Evolutionary conservation across 2,797 vertebrate species (phyloP).

Genomic region (Eulemur rubriventer): DNA sequence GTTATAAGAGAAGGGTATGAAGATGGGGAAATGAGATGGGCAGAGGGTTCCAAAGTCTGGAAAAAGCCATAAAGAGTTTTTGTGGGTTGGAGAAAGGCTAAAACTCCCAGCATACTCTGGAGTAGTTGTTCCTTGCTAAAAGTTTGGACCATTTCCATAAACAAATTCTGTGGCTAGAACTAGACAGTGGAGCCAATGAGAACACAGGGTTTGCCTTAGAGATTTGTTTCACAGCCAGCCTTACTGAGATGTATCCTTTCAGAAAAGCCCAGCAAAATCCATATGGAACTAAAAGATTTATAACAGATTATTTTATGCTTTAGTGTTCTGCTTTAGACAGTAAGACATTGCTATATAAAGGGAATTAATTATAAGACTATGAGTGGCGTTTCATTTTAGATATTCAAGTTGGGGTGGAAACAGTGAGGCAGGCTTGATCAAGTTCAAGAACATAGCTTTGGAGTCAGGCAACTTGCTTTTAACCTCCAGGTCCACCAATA

Average conservation of each 20-base stretch:
- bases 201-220: neutral
- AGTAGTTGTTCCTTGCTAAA: neutral
- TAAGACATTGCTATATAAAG: neutral
- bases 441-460: neutral
- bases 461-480: slow-evolving; percentile 4
- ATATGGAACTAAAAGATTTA: neutral
- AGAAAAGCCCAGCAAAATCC: slow-evolving; percentile 24
- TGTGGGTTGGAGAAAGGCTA: slow-evolving; percentile 6
- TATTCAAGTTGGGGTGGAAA: neutral
- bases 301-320: slow-evolving; percentile 9
- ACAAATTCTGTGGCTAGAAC: neutral
- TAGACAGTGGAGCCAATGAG: neutral
- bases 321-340: neutral
- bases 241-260: neutral
- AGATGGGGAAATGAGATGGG: neutral
- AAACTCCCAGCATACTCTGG: neutral
- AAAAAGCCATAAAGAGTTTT: neutral
- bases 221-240: neutral
- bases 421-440: neutral
- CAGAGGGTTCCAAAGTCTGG: neutral
- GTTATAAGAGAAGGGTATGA: neutral
- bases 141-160: neutral
- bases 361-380: neutral
- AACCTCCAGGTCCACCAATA: neutral
- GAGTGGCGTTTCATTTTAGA: neutral